Conservation (phyloP, 1,140 invertebrate species). For the Amyelois transitella region DNA sequence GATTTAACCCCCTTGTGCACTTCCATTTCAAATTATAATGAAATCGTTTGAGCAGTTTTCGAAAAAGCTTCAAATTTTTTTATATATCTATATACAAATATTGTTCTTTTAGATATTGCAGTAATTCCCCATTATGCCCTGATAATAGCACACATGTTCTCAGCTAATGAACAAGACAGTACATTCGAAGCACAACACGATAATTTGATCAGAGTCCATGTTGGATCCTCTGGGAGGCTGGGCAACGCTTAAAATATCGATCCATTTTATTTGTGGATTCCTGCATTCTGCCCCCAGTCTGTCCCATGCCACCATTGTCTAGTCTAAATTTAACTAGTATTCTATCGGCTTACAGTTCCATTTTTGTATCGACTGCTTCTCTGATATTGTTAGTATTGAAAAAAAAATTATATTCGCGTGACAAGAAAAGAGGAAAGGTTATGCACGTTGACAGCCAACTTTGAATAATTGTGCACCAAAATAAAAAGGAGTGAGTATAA, state of each 20-base stretch:
- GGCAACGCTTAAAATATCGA: constrained; percentile 33
- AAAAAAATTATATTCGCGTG: too few species aligned
- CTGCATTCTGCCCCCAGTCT: constrained; percentile 17
- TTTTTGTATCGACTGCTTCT: not conserved
- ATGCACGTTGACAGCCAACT: too few species aligned
- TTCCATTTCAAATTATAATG: too few species aligned
- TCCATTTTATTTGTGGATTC: constrained; percentile 47
- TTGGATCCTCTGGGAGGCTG: constrained; percentile 8
- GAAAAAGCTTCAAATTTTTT: too few species aligned
- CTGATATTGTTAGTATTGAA: not conserved
- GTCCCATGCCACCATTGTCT: constrained; percentile 11
- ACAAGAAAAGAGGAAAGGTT: too few species aligned
- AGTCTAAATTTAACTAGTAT: constrained; percentile 3
- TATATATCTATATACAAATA: too few species aligned
- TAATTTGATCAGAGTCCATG: not conserved
- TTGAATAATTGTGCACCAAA: too few species aligned
- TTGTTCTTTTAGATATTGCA: too few species aligned
- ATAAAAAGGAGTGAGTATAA: too few species aligned
- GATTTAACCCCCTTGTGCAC: too few species aligned
- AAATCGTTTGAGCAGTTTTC: too few species aligned
- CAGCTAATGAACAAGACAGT: not conserved
- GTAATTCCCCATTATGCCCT: not conserved
- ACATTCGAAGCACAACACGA: not conserved
- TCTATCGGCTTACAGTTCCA: not conserved
- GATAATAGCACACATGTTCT: not conserved